Conservation (phyloP, 2,113 vertebrate genomes). For the Sitta europaea region DNA sequence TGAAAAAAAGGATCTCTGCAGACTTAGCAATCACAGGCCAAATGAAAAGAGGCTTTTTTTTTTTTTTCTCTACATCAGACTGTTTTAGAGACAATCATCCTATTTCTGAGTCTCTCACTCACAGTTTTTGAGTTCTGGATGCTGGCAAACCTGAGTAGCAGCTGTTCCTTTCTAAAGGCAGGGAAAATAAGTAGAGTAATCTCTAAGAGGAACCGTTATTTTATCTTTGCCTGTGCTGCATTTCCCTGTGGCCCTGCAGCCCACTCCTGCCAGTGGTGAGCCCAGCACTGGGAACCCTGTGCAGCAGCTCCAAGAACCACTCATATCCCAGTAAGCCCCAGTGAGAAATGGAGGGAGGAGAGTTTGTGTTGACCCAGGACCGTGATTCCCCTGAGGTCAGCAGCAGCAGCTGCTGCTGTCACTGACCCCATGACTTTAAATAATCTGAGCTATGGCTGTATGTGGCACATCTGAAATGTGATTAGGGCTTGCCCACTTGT, state of each 20-base stretch:
- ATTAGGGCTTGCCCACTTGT: neutral
- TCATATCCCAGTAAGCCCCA: neutral
- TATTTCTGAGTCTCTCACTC: slow-evolving; percentile 26
- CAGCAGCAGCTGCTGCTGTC: slow-evolving; percentile 58
- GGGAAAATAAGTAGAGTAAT: neutral
- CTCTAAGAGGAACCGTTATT: neutral
- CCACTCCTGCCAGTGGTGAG: neutral
- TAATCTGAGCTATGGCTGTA: neutral
- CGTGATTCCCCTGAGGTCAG: neutral
- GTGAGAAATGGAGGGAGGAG: neutral
- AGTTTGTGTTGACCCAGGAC: neutral
- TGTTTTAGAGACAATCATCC: slow-evolving; percentile 29
- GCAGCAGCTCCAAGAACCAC: neutral
- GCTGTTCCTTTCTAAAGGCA: slow-evolving; percentile 31
- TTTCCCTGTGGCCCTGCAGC: neutral
- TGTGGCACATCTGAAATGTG: neutral
- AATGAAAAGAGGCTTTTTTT: neutral
- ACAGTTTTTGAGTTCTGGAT: slow-evolving; percentile 3
- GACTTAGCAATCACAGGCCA: neutral
- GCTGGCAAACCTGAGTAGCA: slow-evolving; percentile 45
- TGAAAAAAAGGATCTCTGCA: neutral
- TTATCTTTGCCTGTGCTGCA: neutral
- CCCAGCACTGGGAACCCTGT: neutral
- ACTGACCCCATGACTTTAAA: slow-evolving; percentile 34
- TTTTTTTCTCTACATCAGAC: neutral